Base-by-base conservation (phyloP, 2,888 invertebrate species). In the Lasioglossum oenotherae region DNA sequence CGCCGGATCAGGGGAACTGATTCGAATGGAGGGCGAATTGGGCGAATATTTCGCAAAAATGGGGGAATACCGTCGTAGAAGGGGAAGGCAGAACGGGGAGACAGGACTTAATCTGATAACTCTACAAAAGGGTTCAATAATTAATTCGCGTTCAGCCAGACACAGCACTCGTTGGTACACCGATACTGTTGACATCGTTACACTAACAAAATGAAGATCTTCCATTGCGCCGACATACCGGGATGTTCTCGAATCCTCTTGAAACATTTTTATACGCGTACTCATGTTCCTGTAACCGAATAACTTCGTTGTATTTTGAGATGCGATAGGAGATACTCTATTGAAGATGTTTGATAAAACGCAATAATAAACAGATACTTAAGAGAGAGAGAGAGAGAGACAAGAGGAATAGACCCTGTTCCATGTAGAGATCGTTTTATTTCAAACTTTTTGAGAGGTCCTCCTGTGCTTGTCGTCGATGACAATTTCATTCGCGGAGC, bases 351-450 rank as follows among this genome's bases (percentile, higher is more conserved):
- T 41, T 16, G 23, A 35, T 35, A 44, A 35, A n/a, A 41, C 23
- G 41, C 23, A n/a, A 41, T 27, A 84, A 84, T 84, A 83, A 85
- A 85, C 35, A n/a, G 35, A 23, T 69, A 5, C 3, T 46, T 38
- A 35, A 8, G 19, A 67, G 8, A 35, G 16, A 35, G 6, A 35
- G 23, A 8, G 19, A 67, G 8, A 35, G 16, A 35, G 6, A 35
- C 60, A 16, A 64, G 19, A 19, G 19, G 57, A 64, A 41, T 44
- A 44, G 16, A 57, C 38, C n/a, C n/a, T 41, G 67, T 27, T 38
- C 41, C 35, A 44, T 31, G 67, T 27, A 57, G 53, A 38, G 19
- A 38, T 8, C 3, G 53, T 53, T 53, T 53, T 31, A 27, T 69
- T 60, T 53, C 8, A 64, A 44, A 44, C 27, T 44, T 44, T 44